A percentile compares a stretch with the other conserved stretches of the same genome.
phyloP scores from a whole-genome alignment of 2,888 invertebrate genomes.

The Latrodectus hesperus region DNA sequence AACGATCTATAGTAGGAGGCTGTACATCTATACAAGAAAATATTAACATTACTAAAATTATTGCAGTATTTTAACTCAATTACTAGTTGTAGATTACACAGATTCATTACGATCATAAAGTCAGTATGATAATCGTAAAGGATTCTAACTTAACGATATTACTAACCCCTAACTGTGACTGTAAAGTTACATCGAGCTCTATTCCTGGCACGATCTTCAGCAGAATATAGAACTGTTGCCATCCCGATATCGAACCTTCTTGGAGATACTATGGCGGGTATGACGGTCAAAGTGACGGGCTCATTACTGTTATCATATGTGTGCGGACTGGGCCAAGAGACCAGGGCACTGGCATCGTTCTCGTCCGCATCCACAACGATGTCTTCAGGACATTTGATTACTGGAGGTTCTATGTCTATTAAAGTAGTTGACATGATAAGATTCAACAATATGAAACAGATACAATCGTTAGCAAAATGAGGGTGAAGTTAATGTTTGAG shows the following conservation, averaged over 20 bases:
- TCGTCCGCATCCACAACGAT: conserved; percentile 76
- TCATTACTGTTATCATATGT: conserved; percentile 79
- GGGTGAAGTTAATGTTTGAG: too few species aligned
- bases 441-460: too few species aligned
- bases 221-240: conserved; percentile 80
- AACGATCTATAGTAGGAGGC: conserved; percentile 79
- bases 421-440: conserved; percentile 13
- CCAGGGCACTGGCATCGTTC: conserved; percentile 78
- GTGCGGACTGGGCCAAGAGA: conserved; percentile 77
- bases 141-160: neutral
- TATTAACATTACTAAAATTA: neutral
- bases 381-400: conserved; percentile 79
- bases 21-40: conserved; percentile 77
- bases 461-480: too few species aligned
- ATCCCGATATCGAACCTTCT: conserved; percentile 79
- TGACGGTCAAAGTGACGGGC: conserved; percentile 79
- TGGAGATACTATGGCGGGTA: conserved; percentile 79
- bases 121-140: neutral
- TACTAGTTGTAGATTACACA: neutral
- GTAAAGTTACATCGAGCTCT: conserved; percentile 80
- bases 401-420: conserved; percentile 80
- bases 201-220: conserved; percentile 80
- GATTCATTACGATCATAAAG: neutral
- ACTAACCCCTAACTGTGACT: conserved; percentile 78
- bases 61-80: too few species aligned